These are phyloP conservation scores for Ophion ellenae DNA, from an alignment of 2,888 invertebrate species.

Conservation along the genomic window DNA sequence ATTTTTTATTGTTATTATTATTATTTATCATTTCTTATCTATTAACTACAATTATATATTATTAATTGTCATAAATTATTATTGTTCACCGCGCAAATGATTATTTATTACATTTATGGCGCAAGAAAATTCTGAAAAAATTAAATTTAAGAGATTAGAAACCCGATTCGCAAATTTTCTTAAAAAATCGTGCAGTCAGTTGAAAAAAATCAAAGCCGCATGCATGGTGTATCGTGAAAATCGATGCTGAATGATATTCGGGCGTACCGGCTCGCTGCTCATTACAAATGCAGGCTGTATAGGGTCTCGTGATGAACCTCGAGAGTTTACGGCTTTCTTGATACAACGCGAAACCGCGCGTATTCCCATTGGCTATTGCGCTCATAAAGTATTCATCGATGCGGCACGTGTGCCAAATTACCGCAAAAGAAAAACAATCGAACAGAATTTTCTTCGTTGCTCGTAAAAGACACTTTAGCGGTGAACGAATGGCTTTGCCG, in stretches of 20 bases:
- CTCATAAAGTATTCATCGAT: background rate
- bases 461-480: slow-evolving; percentile 11
- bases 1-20: too few relatives aligned
- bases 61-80: too few relatives aligned
- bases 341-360: background rate
- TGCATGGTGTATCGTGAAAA: background rate
- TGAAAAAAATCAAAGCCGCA: background rate
- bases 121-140: background rate
- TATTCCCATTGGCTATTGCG: background rate
- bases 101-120: background rate
- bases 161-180: background rate
- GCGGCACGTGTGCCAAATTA: slow-evolving; percentile 9
- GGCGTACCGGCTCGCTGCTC: background rate
- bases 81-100: too few relatives aligned
- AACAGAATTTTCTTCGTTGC: background rate
- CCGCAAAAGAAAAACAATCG: background rate
- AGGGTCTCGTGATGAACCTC: background rate
- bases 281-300: background rate
- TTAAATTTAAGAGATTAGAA: background rate
- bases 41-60: too few relatives aligned
- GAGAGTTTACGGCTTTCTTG: background rate
- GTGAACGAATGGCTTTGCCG: background rate
- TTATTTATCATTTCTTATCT: too few relatives aligned
- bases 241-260: background rate
- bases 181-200: background rate